Percentiles rank a stretch among this genome's conserved stretches.
phyloP scores from a whole-genome alignment of 2,888 invertebrate species.

The Drosophila ustulata region DNA sequence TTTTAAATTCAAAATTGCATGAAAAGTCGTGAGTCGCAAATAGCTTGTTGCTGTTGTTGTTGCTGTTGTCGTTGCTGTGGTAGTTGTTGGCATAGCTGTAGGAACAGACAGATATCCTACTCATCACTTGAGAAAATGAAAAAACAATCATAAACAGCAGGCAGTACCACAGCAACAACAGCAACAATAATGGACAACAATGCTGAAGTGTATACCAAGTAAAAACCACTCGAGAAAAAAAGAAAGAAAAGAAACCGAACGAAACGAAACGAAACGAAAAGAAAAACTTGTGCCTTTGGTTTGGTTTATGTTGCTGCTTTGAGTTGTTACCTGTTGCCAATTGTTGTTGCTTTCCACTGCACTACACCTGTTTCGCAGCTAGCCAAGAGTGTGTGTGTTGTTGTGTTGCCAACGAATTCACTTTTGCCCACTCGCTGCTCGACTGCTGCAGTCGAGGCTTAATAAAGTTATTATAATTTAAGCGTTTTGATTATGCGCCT shows the following conservation, averaged over 20 bases:
- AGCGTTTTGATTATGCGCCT: conserved; percentile 83
- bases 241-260: conserved; percentile 35
- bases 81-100: conserved; percentile 53
- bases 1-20: conserved; percentile 82
- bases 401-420: conserved; percentile 55
- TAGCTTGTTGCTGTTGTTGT: conserved; percentile 66
- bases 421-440: conserved; percentile 61
- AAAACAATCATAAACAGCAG: conserved; percentile 81
- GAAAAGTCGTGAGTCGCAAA: conserved; percentile 82
- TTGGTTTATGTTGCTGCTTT: conserved; percentile 41
- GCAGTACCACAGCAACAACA: conserved; percentile 49
- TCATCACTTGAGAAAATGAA: conserved; percentile 81
- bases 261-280: conserved; percentile 25
- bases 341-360: conserved; percentile 66
- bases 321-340: conserved; percentile 66
- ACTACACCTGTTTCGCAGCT: conserved; percentile 71
- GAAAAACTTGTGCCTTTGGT: conserved; percentile 44
- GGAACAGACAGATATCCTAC: conserved; percentile 79
- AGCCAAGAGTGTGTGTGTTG: conserved; percentile 30
- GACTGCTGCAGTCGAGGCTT: conserved; percentile 59
- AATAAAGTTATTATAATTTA: conserved; percentile 84
- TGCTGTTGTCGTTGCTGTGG: conserved; percentile 27
- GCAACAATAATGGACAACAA: conserved; percentile 44
- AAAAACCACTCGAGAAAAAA: conserved; percentile 69
- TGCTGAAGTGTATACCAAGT: conserved; percentile 66